Conservation (phyloP, 2,888 invertebrate species). For the Agrochola circellaris region DNA sequence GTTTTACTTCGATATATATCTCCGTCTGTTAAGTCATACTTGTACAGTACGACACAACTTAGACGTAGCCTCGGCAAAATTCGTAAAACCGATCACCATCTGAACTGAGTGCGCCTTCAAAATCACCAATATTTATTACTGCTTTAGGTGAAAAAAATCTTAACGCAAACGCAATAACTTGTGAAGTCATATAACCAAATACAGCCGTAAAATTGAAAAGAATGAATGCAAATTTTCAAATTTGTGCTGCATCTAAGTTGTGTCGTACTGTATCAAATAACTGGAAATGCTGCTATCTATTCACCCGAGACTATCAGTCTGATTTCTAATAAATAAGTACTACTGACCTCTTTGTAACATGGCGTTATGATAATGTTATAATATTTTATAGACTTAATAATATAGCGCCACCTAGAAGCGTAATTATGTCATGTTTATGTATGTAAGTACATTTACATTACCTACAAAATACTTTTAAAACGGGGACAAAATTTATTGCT, state of each 20-base stretch:
- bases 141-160: no score
- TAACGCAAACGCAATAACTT: no score
- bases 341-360: slow-evolving; percentile 16
- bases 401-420: slow-evolving; percentile 25
- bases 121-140: no score
- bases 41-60: not conserved
- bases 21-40: not conserved
- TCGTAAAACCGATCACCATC: no score
- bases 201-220: no score
- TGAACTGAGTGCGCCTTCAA: no score
- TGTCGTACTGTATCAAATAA: not conserved
- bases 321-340: slow-evolving; percentile 35
- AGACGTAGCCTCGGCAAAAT: no score
- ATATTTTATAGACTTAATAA: slow-evolving; percentile 45
- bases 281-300: not conserved
- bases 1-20: not conserved
- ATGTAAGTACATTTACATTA: slow-evolving; percentile 31
- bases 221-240: no score
- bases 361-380: slow-evolving; percentile 42
- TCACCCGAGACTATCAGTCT: not conserved
- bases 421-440: slow-evolving; percentile 46
- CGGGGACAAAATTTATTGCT: slow-evolving; percentile 24
- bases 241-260: no score
- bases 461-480: slow-evolving; percentile 32
- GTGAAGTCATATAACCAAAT: no score